Base-by-base conservation (phyloP, 2,797 vertebrate species). In the Austrolebias charrua region DNA sequence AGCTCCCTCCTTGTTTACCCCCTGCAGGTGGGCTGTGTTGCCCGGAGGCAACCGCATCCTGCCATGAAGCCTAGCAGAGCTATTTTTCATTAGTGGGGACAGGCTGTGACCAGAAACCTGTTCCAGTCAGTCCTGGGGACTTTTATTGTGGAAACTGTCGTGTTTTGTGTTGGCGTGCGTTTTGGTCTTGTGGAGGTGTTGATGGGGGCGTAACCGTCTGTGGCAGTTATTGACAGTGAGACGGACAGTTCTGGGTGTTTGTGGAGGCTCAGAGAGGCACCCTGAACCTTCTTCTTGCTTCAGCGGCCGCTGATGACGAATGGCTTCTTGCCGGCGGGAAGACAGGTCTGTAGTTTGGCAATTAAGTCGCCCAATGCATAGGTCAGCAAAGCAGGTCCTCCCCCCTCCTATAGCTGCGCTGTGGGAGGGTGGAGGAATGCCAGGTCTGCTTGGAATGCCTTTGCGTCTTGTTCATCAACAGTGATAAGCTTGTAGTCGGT, bases 221-320 rank as follows among this genome's bases (percentile, higher is more conserved):
- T 63, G 24, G 77, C 71, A 49, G 63, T 0, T 11, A 3, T 6
- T 78, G 81, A 78, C 76, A 76, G 70, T 69, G 73, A 84, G 83
- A 89, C 80, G 57, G 79, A 86, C 86, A 65, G 65, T 76, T 43
- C 15, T n/a, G 13, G 70, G 55, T 70, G 73, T 64, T 76, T 33
- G 4, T 69, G 66, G 43, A 70, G 78, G 72, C 73, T 74, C 59
- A 42, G 38, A 71, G 71, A 83, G 57, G 69, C 73, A 51, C 54
- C 55, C 55, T 59, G 43, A 76, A 71, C 77, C 67, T 55, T 60
- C 68, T 59, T 69, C 35, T 54, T 67, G 77, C 82, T 77, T 77
- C 66, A 82, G 80, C 3, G 3, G 77, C 86, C 83, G 71, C 58
- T 64, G 38, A 71, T 82, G 81, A 85, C 73, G 18, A 85, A 88